Base-by-base conservation (phyloP, 2,888 invertebrate species). In the Eristalis intricaria region DNA sequence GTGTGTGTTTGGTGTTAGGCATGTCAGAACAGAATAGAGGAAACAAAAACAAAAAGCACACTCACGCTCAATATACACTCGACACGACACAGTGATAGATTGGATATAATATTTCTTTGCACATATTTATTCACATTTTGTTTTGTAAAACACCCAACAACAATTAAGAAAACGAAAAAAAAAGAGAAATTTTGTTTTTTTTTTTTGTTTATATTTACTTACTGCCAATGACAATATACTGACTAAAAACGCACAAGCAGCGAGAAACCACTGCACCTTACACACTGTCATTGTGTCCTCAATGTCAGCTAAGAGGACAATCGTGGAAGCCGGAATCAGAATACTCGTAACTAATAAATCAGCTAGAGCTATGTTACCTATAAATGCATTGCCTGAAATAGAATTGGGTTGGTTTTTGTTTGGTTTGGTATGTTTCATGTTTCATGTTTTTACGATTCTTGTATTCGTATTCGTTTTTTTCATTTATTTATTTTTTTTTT, bases 281-380 rank as follows among this genome's bases (percentile, higher is more conserved):
- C 97, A 97, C 0, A 96, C 95, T 2, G 93, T 92, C 0, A 94
- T 90, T 35, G 94, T 94, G 84, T 95, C 95, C 91, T 94, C 94
- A 80, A 94, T 92, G 0, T 95, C 96, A 0, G 96, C 96, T 19
- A 97, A 93, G 50, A 97, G 94, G 0, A 96, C 95, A 5, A 96
- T 95, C 0, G 95, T 95, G 0, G 96, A 95, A 0, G 95, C 94
- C 0, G 96, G 96, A 89, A 97, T 94, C 56, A 96, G 95, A 13
- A 95, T 91, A 0, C 95, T 94, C 0, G 96, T 96, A 11, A 97
- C 94, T 22, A 96, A 92, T 66, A 97, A 92, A 90, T 97, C 97
- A 0, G 96, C 95, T 73, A 97, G 90, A 0, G 96, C 96, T 29
- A 96, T 94, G 92, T 95, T 96, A 85, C 95, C 96, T 88, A 96